These are phyloP conservation scores for Rhea americana DNA, from an alignment of 2,113 vertebrate genomes.

Conservation along the genomic window DNA sequence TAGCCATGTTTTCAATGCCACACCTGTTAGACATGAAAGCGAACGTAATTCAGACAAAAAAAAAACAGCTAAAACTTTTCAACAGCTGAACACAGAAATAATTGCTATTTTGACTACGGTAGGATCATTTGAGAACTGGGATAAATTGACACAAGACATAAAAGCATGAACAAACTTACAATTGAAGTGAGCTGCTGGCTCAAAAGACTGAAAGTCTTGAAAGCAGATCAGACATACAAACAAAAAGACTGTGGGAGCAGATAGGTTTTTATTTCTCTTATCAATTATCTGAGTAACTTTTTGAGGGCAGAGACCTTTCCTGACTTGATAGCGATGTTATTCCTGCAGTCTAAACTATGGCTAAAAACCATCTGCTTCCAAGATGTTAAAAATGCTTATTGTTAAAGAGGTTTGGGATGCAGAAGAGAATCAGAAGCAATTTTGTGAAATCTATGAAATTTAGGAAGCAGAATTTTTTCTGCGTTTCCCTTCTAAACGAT, in stretches of 20 bases:
- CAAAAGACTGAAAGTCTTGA: constrained; percentile 18
- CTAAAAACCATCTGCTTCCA: neutral
- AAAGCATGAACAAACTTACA: constrained; percentile 26
- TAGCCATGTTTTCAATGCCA: neutral
- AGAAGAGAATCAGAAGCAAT: neutral
- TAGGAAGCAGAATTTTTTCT: neutral
- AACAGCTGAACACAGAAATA: constrained; percentile 39
- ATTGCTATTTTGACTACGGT: constrained; percentile 53
- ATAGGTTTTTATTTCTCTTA: constrained; percentile 35
- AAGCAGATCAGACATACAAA: constrained; percentile 40
- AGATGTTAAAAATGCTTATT: neutral
- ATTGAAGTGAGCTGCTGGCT: constrained; percentile 33
- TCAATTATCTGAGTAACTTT: constrained; percentile 43
- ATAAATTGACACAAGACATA: constrained; percentile 31
- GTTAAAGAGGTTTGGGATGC: neutral
- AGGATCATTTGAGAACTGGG: constrained; percentile 15
- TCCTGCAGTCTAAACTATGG: neutral
- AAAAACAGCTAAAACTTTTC: constrained; percentile 10
- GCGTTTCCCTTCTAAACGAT: neutral
- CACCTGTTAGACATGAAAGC: constrained; percentile 36
- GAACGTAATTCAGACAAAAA: constrained; percentile 1
- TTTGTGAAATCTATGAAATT: neutral
- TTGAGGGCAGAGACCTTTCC: constrained; percentile 44
- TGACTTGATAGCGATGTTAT: neutral
- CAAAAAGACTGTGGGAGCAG: neutral